A percentile compares a stretch with the other conserved stretches of the same genome.
These are phyloP conservation scores for Aptenodytes patagonicus DNA, from an alignment of 2,113 vertebrate species.

Conservation along the genomic window DNA sequence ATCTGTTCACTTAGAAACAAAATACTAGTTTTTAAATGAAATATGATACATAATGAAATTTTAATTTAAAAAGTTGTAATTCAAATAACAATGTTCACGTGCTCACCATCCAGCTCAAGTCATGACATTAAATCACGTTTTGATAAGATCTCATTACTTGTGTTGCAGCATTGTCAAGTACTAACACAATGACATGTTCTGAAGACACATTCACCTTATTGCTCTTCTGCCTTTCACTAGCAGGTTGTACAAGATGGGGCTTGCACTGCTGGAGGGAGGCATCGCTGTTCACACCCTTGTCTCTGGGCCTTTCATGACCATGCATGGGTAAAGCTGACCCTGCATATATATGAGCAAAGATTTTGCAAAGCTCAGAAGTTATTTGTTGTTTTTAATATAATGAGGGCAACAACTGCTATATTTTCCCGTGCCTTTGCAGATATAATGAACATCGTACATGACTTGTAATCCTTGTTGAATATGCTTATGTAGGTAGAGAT, in stretches of 20 bases:
- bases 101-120: neutral
- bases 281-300: neutral
- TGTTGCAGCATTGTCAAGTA: neutral
- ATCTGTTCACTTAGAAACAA: neutral
- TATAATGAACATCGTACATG: neutral
- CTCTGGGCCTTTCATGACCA: neutral
- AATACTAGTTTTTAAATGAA: neutral
- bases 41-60: neutral
- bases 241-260: neutral
- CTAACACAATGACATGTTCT: neutral
- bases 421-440: neutral
- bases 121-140: neutral
- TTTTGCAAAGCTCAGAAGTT: slow-evolving; percentile 5
- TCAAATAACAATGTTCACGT: neutral
- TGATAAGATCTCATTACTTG: neutral
- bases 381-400: neutral
- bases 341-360: neutral
- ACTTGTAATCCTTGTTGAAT: neutral
- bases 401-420: neutral
- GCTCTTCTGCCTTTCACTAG: neutral
- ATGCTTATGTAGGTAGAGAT: slow-evolving; percentile 2
- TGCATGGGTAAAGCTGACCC: slow-evolving; percentile 31
- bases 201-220: neutral
- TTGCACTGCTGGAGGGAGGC: slow-evolving; percentile 13
- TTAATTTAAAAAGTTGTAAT: neutral